Percentiles rank a stretch among this genome's conserved stretches.
These are phyloP conservation scores for Macquaria ambigua DNA, from an alignment of 2,113 vertebrate genomes.

Conservation along the genomic window DNA sequence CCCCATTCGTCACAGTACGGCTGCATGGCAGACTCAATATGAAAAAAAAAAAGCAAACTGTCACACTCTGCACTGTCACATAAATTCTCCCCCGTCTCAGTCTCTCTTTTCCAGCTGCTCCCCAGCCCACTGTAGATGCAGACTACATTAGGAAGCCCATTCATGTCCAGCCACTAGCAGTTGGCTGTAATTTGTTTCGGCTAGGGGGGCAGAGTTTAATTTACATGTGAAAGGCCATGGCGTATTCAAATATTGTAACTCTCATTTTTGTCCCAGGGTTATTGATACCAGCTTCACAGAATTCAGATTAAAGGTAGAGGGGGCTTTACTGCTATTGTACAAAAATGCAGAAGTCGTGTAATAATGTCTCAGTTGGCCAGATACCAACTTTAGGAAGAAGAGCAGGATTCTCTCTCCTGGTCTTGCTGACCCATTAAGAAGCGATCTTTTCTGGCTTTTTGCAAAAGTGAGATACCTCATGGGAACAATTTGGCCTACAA, in stretches of 20 bases:
- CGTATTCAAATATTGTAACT: slow-evolving; percentile 76
- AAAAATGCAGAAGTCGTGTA: slow-evolving; percentile 59
- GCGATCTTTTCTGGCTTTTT: slow-evolving; percentile 47
- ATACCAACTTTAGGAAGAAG: slow-evolving; percentile 56
- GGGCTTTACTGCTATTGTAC: slow-evolving; percentile 46
- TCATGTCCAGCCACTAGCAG: slow-evolving; percentile 81
- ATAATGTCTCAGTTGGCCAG: slow-evolving; percentile 65
- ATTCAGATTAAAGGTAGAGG: slow-evolving; percentile 63
- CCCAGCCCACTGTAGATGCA: slow-evolving; percentile 80
- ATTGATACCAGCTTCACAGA: slow-evolving; percentile 67
- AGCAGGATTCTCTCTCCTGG: slow-evolving; percentile 53
- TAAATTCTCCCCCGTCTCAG: slow-evolving; percentile 79
- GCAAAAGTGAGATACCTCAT: slow-evolving; percentile 49
- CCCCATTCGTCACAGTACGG: slow-evolving; percentile 82
- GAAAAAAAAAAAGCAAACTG: slow-evolving; percentile 77
- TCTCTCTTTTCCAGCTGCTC: slow-evolving; percentile 78
- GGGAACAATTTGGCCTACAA: slow-evolving; percentile 59
- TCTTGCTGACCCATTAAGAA: slow-evolving; percentile 65
- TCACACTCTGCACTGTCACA: slow-evolving; percentile 80
- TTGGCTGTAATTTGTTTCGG: slow-evolving; percentile 85
- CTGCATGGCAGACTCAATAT: slow-evolving; percentile 77
- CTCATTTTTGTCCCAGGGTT: slow-evolving; percentile 76
- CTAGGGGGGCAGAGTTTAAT: slow-evolving; percentile 77
- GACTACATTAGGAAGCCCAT: slow-evolving; percentile 82
- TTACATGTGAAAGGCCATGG: slow-evolving; percentile 81